Base-by-base conservation (phyloP, 2,797 vertebrate genomes). In the Phoeniculus purpureus region DNA sequence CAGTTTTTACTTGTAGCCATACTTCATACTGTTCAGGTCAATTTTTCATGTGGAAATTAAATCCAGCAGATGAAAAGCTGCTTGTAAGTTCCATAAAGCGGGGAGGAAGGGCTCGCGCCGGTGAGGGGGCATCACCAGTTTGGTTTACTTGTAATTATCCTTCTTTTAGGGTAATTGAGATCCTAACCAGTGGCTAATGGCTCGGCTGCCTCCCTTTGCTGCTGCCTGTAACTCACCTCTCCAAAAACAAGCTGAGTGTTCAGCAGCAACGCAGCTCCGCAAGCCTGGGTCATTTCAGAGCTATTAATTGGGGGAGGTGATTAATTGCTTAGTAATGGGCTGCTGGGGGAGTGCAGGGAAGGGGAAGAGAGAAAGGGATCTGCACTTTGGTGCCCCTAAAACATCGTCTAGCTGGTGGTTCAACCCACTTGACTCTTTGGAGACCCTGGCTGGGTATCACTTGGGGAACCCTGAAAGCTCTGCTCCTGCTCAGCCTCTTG, bases 61-160 rank as follows among this genome's bases (percentile, higher is more conserved):
- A 97, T 95, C 97, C 95, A 90, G 94, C 23, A 89, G 91, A 85
- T 97, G 96, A 97, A 97, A 97, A 97, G 97, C 96, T 91, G 95
- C 97, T 97, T 86, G 96, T 94, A 96, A 96, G 96, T 97, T 97
- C 96, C 94, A 79, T 94, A 95, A 97, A 96, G 79, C 92, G 37
- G 93, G 91, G 73, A 75, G 94, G 85, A 85, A 81, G 86, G 34
- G 76, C 73, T 94, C 94, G 95, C 87, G 50, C 87, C 95, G 94
- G 94, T 96, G 94, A 72, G 95, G 89, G 43, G 43, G 43, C 92
- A 96, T 96, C 97, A 91, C 92, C 93, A 97, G 97, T 97, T 97
- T 97, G 94, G 95, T 98, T 97, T 97, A 96, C 97, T 97, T 97
- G 95, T 97, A 98, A 98, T 98, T 97, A 97, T 98, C 96, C 95